Base-by-base conservation (phyloP, 2,113 vertebrate species). In the Cercocebus atys region DNA sequence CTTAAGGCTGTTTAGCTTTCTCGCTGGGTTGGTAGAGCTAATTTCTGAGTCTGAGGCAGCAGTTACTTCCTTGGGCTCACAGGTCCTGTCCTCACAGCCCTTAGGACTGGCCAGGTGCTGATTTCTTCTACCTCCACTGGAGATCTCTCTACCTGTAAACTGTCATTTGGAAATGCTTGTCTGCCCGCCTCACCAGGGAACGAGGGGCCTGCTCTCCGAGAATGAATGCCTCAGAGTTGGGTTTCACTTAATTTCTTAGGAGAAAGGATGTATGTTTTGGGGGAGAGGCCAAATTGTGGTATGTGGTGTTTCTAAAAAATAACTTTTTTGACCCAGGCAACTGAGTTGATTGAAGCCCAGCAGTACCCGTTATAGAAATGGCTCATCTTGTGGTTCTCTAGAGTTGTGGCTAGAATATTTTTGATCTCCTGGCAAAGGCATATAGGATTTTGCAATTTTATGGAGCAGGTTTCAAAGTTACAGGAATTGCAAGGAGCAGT, bases 391-490 rank as follows among this genome's bases (percentile, higher is more conserved):
- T 52, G 87, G 95, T 92, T 88, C 79, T 93, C 83, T 72, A 64
- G 90, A 52, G 38, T 23, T 68, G 90, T 95, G 81, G 76, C 76
- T 90, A 57, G 97, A 94, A 93, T 95, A 84, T 78, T 97, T 97
- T 70, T 96, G 86, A 84, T 88, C 90, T 98, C 84, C 73, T 94
- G 80, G 95, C 73, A 97, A 85, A 95, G n/a, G 80, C 64, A 85
- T 17, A 5, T 81, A 73, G 76, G 22, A 73, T 79, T 97, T 97
- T 92, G 20, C 80, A 80, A 89, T 84, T 88, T 72, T 80, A 84
- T 92, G 84, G 87, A 57, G 30, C 72, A 35, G 47, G 25, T 79
- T 92, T 87, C 22, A 25, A 64, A 90, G 76, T 90, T 59, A 32
- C 32, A 78, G 47, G 78, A 59, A 23, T n/a, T 8, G 64, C 83